phyloP scores from a whole-genome alignment of 2,797 vertebrate species.

The Gouania willdenowi region DNA sequence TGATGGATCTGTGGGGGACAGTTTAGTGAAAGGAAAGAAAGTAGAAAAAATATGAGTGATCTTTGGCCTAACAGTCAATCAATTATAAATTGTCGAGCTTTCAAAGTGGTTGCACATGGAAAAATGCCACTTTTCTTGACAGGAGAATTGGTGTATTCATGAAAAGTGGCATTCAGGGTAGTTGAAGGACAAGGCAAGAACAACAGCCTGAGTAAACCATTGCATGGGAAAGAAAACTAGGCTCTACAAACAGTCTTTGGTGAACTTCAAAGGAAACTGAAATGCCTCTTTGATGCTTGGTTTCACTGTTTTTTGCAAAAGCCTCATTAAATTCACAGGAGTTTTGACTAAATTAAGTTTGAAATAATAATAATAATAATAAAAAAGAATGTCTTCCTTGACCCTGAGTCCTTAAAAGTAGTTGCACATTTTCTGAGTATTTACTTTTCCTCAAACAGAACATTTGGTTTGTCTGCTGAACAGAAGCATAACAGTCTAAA shows the following conservation, averaged over 20 bases:
- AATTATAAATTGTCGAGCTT: conserved; percentile 34
- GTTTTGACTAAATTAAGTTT: no score
- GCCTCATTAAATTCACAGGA: no score
- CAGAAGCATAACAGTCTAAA: no score
- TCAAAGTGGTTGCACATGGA: conserved; percentile 64
- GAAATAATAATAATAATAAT: no score
- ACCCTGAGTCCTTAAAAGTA: no score
- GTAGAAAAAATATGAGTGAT: conserved; percentile 46
- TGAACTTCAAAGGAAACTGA: conserved; percentile 47
- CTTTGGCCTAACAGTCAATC: conserved; percentile 51
- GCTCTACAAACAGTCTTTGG: conserved; percentile 29
- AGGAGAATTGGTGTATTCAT: conserved; percentile 44
- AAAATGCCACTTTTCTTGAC: conserved; percentile 50
- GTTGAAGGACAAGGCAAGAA: conserved; percentile 56
- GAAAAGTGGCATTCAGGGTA: conserved; percentile 42
- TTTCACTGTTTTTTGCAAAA: conserved; percentile 34
- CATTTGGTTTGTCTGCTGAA: no score
- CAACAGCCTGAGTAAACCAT: conserved; percentile 44
- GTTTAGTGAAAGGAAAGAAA: conserved; percentile 34
- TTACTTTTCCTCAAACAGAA: no score
- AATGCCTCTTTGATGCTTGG: conserved; percentile 24
- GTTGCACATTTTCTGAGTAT: no score
- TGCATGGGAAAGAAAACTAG: conserved; percentile 29
- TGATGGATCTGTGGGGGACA: conserved; percentile 44
- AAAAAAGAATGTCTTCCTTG: no score